phyloP scores from a whole-genome alignment of 1,140 invertebrate species.

The Drosophila pallidifrons region DNA sequence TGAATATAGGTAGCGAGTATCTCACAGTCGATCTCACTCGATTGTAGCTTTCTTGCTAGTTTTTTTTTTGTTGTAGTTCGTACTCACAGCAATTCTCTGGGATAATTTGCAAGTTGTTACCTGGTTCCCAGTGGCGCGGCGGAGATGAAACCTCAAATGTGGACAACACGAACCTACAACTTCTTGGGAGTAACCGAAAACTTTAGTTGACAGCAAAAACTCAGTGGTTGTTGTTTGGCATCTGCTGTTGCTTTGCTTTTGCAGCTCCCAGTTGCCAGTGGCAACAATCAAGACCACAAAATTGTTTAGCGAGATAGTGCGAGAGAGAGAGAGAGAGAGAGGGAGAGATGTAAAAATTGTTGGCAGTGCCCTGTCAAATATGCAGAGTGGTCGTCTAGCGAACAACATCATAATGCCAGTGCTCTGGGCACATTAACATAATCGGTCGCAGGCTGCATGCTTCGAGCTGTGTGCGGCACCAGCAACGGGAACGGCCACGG shows the following conservation, averaged over 20 bases:
- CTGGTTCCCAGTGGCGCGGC: neutral
- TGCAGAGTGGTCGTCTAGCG: conserved; percentile 70
- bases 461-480: conserved; percentile 46
- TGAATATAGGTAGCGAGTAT: too few species aligned
- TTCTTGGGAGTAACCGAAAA: conserved; percentile 24
- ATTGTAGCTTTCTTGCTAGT: too few species aligned
- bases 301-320: conserved; percentile 13
- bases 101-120: conserved; percentile 23
- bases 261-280: conserved; percentile 14
- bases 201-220: conserved; percentile 2
- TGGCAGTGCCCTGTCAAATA: conserved; percentile 57
- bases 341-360: conserved; percentile 17
- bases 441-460: conserved; percentile 65
- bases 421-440: conserved; percentile 78
- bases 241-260: conserved; percentile 4
- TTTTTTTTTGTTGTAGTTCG: too few species aligned
- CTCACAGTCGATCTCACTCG: too few species aligned
- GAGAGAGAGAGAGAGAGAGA: neutral
- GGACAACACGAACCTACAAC: neutral
- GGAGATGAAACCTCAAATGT: neutral
- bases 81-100: neutral
- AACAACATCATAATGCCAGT: conserved; percentile 76
- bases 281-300: conserved; percentile 38
- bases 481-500: conserved; percentile 59
- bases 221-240: conserved; percentile 3